Evolutionary conservation across 2,888 invertebrate genomes (phyloP).

Genomic region (Cancer borealis): DNA sequence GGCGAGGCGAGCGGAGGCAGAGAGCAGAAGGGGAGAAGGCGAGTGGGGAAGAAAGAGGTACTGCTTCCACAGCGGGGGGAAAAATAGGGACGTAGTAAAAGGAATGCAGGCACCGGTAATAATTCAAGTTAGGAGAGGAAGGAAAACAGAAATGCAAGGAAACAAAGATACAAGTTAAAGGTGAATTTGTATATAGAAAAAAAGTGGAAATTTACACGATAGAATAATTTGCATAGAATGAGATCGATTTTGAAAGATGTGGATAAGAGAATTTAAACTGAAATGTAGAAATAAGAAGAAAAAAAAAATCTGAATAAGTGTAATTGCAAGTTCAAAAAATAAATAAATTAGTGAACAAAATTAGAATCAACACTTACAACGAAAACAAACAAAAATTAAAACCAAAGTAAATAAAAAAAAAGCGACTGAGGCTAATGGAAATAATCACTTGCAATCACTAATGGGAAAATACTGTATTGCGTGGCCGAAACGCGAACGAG

Average conservation of each 20-base stretch:
- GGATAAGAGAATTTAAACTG: background rate
- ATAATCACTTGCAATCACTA: background rate
- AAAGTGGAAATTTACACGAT: background rate
- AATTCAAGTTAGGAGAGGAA: background rate
- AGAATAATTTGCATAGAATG: background rate
- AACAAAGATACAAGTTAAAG: background rate
- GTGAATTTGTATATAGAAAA: background rate
- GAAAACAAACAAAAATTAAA: background rate
- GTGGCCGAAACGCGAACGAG: background rate
- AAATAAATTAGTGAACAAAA: background rate
- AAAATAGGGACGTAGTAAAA: background rate
- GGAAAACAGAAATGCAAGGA: background rate
- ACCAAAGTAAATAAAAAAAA: background rate
- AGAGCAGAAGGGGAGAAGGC: background rate
- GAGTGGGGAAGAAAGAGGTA: background rate
- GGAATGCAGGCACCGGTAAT: background rate
- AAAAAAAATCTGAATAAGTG: background rate
- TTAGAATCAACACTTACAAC: background rate
- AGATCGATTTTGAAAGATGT: background rate
- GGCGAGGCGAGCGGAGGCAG: background rate
- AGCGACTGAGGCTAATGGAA: background rate
- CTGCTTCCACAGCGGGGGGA: background rate
- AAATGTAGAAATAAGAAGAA: background rate
- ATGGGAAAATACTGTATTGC: background rate
- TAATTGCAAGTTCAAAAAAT: background rate